Base-by-base conservation (phyloP, 2,113 vertebrate species). In the Pterocles burchelli region DNA sequence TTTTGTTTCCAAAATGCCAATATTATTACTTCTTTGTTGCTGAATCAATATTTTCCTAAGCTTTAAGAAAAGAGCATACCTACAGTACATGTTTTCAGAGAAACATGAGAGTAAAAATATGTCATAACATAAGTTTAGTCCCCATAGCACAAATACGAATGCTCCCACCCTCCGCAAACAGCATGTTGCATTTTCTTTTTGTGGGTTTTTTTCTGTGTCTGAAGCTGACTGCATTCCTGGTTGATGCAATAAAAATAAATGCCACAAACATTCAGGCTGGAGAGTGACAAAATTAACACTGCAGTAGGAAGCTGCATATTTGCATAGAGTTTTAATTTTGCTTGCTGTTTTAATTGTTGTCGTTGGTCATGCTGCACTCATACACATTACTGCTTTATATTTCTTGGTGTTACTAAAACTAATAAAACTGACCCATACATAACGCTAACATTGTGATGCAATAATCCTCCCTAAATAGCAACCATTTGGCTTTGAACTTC, bases 381-480 rank as follows among this genome's bases (percentile, higher is more conserved):
- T 68, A 74, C 45, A 67, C 52, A 19, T 77, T 74, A 46, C 41
- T 75, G 67, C 31, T 79, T 93, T 89, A 36, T 76, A 77, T 77
- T 72, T 88, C 89, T 77, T 75, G 57, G 46, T 25, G 85, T 91
- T 93, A 91, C 93, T 88, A 91, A 93, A 96, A 82, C 72, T 85
- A 70, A 80, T 92, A 93, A 91, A 96, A 91, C 43, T 82, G 86
- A 95, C 92, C 94, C 81, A 94, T 59, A 84, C 45, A 49, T 81
- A 95, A 83, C 0, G 7, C 21, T 91, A 91, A 84, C 34, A 33
- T 41, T 63, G 43, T 73, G 81, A 88, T 61, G 58, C 20, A 96
- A 85, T 89, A 91, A 81, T 59, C 33, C 26, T 58, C 54, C 85
- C 80, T 93, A 90, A 94, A 86, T 91, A 88, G 68, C 75, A 92